These are phyloP conservation scores for Hymenochirus boettgeri DNA, from an alignment of 2,113 vertebrate genomes.

Conservation along the genomic window DNA sequence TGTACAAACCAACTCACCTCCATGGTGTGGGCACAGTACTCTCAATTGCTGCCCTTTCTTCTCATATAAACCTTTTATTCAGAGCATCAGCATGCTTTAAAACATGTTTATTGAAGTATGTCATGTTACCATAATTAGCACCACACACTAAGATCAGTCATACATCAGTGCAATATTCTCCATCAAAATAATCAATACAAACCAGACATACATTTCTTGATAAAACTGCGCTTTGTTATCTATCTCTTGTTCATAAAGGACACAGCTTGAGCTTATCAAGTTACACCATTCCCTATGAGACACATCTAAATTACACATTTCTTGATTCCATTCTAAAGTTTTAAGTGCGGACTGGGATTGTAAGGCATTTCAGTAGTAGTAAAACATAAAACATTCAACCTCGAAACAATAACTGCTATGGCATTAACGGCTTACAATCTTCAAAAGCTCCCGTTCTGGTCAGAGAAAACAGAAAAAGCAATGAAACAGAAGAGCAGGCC, in stretches of 20 bases:
- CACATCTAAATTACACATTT: constrained; percentile 66
- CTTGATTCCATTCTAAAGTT: constrained; percentile 61
- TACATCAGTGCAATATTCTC: neutral
- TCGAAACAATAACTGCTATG: constrained; percentile 57
- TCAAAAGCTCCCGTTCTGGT: constrained; percentile 53
- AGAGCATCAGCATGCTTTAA: too few species aligned
- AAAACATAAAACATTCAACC: constrained; percentile 55
- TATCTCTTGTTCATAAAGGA: too few species aligned
- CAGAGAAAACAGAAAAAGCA: constrained; percentile 53
- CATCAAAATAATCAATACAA: too few species aligned
- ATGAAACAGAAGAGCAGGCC: constrained; percentile 51
- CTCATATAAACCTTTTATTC: too few species aligned
- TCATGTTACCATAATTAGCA: too few species aligned
- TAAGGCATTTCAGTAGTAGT: constrained; percentile 51
- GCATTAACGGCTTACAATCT: constrained; percentile 49
- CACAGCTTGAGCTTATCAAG: constrained; percentile 57
- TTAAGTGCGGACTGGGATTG: constrained; percentile 52
- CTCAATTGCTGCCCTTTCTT: too few species aligned
- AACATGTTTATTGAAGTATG: too few species aligned
- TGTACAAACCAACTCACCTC: too few species aligned
- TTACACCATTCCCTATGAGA: constrained; percentile 67
- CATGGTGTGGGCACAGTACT: too few species aligned
- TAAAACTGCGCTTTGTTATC: neutral
- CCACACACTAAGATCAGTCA: too few species aligned
- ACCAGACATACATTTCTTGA: too few species aligned